A percentile compares a stretch with the other conserved stretches of the same genome.
phyloP scores from a whole-genome alignment of 2,797 vertebrate species.

The Distichodus sexfasciatus region DNA sequence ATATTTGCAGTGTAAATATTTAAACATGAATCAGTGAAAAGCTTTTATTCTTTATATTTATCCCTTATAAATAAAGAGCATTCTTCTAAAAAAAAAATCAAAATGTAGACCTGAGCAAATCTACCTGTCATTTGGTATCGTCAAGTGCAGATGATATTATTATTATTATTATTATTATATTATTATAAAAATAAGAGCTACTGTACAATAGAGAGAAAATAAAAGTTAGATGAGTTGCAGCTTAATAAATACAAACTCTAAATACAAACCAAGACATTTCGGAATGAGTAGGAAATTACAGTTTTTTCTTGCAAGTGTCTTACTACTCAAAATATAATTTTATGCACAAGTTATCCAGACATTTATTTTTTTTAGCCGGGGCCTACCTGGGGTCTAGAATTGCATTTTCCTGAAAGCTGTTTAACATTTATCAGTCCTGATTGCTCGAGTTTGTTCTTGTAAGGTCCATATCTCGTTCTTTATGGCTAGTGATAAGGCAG shows the following conservation, averaged over 20 bases:
- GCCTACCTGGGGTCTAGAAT: conserved; percentile 26
- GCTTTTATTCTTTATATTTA: not conserved
- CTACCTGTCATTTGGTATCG: too few relatives aligned
- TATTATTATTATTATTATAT: too few relatives aligned
- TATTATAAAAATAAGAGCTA: too few relatives aligned
- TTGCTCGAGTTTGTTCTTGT: conserved; percentile 50
- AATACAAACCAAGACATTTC: not conserved
- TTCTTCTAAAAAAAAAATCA: not conserved
- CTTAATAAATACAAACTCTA: not conserved
- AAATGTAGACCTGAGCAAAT: not conserved
- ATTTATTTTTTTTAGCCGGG: conserved; percentile 20
- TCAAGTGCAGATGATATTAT: too few relatives aligned
- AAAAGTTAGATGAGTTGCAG: not conserved
- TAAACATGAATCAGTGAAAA: conserved; percentile 10
- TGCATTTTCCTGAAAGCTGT: conserved; percentile 35
- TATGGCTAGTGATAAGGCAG: conserved; percentile 72
- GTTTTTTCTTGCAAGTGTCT: not conserved
- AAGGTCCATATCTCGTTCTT: conserved; percentile 58
- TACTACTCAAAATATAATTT: conserved; percentile 2
- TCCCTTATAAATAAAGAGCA: not conserved
- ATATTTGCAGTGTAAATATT: conserved; percentile 42
- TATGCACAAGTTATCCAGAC: conserved; percentile 22
- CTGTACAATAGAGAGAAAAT: too few relatives aligned
- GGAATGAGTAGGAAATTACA: too few relatives aligned
- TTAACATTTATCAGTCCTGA: conserved; percentile 50